These are phyloP conservation scores for Galemys pyrenaicus DNA, from an alignment of 2,113 vertebrate genomes.

Conservation along the genomic window DNA sequence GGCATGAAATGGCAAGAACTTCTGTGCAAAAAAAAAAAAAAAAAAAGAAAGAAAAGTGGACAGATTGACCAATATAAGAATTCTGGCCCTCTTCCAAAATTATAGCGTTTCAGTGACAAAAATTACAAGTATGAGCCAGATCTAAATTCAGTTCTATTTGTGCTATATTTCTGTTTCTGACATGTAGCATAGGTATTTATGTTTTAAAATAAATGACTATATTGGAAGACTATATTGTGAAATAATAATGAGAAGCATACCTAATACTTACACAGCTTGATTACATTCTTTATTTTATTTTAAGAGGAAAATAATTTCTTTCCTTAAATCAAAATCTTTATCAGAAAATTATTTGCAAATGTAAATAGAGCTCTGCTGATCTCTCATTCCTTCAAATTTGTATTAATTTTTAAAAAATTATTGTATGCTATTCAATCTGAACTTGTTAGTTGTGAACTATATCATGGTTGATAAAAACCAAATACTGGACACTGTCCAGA, in stretches of 20 bases:
- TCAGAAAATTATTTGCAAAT: slow-evolving; percentile 49
- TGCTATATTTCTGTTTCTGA: slow-evolving; percentile 6
- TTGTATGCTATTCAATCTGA: background rate
- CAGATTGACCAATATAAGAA: slow-evolving; percentile 76
- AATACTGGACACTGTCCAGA: background rate
- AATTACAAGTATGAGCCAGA: slow-evolving; percentile 42
- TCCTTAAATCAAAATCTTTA: slow-evolving; percentile 11
- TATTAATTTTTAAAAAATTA: slow-evolving; percentile 17
- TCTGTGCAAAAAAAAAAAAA: background rate
- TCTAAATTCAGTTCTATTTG: slow-evolving; percentile 64
- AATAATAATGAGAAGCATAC: background rate
- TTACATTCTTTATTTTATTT: slow-evolving; percentile 30
- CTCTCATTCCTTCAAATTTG: background rate
- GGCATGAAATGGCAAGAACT: slow-evolving; percentile 50
- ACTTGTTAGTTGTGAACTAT: slow-evolving; percentile 31
- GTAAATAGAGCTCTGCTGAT: background rate
- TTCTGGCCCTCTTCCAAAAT: slow-evolving; percentile 67
- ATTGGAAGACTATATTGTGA: background rate
- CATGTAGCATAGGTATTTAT: slow-evolving; percentile 43
- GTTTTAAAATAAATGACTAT: slow-evolving; percentile 30
- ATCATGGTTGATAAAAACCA: background rate
- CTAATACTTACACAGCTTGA: background rate
- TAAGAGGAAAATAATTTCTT: slow-evolving; percentile 36
- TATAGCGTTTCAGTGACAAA: slow-evolving; percentile 70
- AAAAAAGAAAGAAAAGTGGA: background rate